A percentile compares a stretch with the other conserved stretches of the same genome.
These are phyloP conservation scores for Ditula angustiorana DNA, from an alignment of 2,888 invertebrate species.

Conservation along the genomic window DNA sequence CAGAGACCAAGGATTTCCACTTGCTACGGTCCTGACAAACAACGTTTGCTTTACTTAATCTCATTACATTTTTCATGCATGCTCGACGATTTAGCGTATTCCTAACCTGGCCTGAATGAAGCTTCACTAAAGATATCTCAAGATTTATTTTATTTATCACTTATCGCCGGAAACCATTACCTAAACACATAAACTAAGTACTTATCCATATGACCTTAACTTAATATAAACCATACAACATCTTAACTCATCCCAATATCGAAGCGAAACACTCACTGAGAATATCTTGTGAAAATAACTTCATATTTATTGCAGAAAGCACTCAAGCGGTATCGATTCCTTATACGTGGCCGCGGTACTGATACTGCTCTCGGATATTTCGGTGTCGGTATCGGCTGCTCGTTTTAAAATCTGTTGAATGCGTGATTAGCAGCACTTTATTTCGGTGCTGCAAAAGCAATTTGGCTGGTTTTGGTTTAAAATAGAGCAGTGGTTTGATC, in stretches of 20 bases:
- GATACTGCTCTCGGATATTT: conserved; percentile 17
- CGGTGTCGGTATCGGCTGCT: conserved; percentile 9
- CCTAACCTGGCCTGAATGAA: too few species aligned
- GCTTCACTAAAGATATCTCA: too few species aligned
- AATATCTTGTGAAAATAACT: conserved; percentile 36
- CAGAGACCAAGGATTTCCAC: too few species aligned
- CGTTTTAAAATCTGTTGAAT: conserved; percentile 5
- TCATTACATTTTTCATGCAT: too few species aligned
- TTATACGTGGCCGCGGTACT: conserved; percentile 47
- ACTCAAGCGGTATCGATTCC: conserved; percentile 49
- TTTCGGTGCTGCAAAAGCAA: background rate
- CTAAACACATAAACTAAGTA: background rate
- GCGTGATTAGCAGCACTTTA: conserved; percentile 4
- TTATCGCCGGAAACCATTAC: background rate
- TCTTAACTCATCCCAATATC: conserved; percentile 32
- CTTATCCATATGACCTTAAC: too few species aligned
- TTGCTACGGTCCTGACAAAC: too few species aligned
- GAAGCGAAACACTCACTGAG: conserved; percentile 17
- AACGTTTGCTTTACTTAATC: too few species aligned
- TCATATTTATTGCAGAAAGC: conserved; percentile 50
- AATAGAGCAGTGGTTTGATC: background rate
- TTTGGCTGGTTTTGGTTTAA: background rate
- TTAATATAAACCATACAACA: conserved; percentile 6
- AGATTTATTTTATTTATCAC: too few species aligned
- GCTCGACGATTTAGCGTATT: too few species aligned